Conservation (phyloP, 2,888 invertebrate species). For the Ametastegia equiseti region DNA sequence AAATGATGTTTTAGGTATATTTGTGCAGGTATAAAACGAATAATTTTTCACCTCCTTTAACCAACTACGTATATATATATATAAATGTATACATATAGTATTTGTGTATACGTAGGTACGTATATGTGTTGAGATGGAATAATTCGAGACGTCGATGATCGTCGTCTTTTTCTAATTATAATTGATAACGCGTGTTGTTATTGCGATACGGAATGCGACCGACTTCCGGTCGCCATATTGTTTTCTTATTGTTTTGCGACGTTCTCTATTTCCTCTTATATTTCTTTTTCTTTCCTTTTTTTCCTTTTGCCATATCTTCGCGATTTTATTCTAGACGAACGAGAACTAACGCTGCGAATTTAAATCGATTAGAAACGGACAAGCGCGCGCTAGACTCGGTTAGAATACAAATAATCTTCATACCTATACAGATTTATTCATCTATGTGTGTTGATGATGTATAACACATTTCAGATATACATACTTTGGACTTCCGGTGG, state of each 20-base stretch:
- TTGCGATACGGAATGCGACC: constrained; percentile 32
- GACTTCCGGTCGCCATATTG: constrained; percentile 40
- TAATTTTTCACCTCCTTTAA: no score
- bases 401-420: constrained; percentile 24
- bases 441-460: not conserved
- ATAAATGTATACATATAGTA: no score
- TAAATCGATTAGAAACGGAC: constrained; percentile 45
- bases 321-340: not conserved
- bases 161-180: constrained; percentile 30
- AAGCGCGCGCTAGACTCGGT: not conserved
- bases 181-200: constrained; percentile 3
- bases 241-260: not conserved
- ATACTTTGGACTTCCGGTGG: no score
- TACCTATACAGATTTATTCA: not conserved
- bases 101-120: no score
- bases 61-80: no score
- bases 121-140: no score
- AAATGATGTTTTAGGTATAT: no score
- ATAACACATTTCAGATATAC: no score
- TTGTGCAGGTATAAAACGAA: not conserved
- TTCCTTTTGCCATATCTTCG: not conserved
- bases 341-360: constrained; percentile 38
- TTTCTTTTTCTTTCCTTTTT: not conserved
- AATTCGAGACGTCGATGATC: not conserved
- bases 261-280: not conserved